Conservation (phyloP, 1,140 invertebrate species). For the Leptoteleia sp. region DNA sequence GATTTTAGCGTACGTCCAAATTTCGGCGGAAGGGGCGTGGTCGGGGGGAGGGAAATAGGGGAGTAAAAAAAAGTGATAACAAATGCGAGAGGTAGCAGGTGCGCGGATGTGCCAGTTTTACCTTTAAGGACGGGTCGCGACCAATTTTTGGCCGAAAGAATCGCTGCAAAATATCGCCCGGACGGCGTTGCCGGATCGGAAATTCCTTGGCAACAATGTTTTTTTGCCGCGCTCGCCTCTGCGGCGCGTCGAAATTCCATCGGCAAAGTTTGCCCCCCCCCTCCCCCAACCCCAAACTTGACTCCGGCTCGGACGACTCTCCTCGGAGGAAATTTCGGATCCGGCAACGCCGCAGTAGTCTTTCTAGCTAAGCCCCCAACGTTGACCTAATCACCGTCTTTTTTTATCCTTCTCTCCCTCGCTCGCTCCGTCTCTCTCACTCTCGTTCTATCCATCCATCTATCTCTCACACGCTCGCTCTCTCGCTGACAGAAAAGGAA, state of each 20-base stretch:
- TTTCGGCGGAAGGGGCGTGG: conserved; percentile 53
- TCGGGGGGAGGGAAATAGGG: too few relatives aligned
- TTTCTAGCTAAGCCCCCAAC: conserved; percentile 25
- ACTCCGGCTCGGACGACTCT: not conserved
- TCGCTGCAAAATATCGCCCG: conserved; percentile 23
- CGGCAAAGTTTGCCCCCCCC: too few relatives aligned
- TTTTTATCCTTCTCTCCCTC: conserved; percentile 5
- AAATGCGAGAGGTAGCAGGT: conserved; percentile 57
- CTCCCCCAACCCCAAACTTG: too few relatives aligned
- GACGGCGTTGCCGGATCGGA: conserved; percentile 30
- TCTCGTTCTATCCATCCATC: too few relatives aligned
- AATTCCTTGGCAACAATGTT: not conserved
- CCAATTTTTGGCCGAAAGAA: conserved; percentile 46
- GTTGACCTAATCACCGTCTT: conserved; percentile 37
- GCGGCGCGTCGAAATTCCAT: too few relatives aligned
- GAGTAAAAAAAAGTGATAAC: conserved; percentile 55
- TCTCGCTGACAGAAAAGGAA: conserved; percentile 38
- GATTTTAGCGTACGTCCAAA: conserved; percentile 60
- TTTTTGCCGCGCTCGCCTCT: not conserved
- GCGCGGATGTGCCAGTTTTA: conserved; percentile 54
- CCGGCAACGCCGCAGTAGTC: conserved; percentile 30
- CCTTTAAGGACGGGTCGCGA: conserved; percentile 47
- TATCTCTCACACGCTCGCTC: too few relatives aligned
- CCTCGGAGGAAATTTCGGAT: conserved; percentile 16
- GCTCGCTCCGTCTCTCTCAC: too few relatives aligned